Base-by-base conservation (phyloP, 2,797 vertebrate species). In the Gymnothorax reevesii region DNA sequence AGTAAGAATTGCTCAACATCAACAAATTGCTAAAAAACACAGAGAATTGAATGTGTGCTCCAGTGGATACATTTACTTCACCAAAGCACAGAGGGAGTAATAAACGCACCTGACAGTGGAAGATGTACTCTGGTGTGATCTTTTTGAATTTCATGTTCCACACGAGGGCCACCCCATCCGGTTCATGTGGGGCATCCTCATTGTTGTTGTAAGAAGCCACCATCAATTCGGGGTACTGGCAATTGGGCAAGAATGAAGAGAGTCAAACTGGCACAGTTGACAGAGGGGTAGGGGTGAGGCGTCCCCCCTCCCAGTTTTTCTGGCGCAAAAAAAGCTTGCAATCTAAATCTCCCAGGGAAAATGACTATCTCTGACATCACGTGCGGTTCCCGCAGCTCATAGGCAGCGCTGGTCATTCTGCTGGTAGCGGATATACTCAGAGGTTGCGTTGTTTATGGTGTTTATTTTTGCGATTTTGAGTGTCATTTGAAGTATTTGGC, bases 131-230 rank as follows among this genome's bases (percentile, higher is more conserved):
- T 2, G 97, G 97, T 57, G 96, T 97, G 80, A 94, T 96, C 94
- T 97, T 97, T 94, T 97, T 97, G 92, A 97, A 97, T 90, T 97
- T 98, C 96, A 97, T 97, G 91, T 97, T 98, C 97, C 97, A 98
- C 55, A 97, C 97, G 91, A 98, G 93, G 27, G 96, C 96, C 12
- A 97, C 96, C 1, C 97, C 97, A 89, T 98, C 97, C 5, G 97
- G 97, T 87, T 97, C 97, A 87, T 97, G 96, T 42, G 97, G 97
- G 10, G 96, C 95, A 71, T 97, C 97, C 92, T 97, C 97, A 10
- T 97, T 98, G 90, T 96, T 96, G 90, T 97, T 97, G 83, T 98
- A 97, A 42, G 97, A 97, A 25, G 97, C 96, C 59, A 97, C 96
- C 95, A 98, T 95, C 92, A 97, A 89, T 91, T 97, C 97, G 0